Evolutionary conservation across 1,140 invertebrate species (phyloP).

Genomic region (Drosophila bocki): DNA sequence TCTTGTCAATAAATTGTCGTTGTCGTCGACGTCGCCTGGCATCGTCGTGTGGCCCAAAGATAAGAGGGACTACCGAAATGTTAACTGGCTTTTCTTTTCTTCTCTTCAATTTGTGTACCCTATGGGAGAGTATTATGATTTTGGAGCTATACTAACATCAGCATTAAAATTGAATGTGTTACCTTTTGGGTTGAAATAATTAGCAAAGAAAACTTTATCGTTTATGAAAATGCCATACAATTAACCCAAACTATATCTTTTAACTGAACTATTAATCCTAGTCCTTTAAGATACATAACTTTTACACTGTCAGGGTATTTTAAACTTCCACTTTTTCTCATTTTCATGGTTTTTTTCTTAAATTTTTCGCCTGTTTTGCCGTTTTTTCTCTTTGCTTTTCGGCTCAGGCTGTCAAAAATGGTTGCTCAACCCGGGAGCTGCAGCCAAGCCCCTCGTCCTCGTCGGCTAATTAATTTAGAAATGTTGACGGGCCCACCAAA

Average conservation of each 20-base stretch:
- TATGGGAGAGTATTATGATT: background rate
- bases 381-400: constrained; percentile 26
- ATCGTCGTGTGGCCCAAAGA: constrained; percentile 71
- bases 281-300: background rate
- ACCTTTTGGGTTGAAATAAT: background rate
- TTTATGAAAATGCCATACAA: too few species aligned
- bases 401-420: constrained; percentile 75
- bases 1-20: constrained; percentile 83
- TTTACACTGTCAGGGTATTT: background rate
- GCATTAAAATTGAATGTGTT: background rate
- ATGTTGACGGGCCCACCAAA: constrained; percentile 59
- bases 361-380: constrained; percentile 8
- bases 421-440: constrained; percentile 52
- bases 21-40: constrained; percentile 65
- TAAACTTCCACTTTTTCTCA: background rate
- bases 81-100: constrained; percentile 64
- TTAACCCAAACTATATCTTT: too few species aligned
- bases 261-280: background rate
- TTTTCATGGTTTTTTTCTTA: background rate
- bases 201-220: background rate
- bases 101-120: constrained; percentile 9
- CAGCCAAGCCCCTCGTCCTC: constrained; percentile 63
- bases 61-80: constrained; percentile 77
- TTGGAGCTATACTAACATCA: background rate
- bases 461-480: constrained; percentile 77